Percentiles rank a stretch among this genome's conserved stretches.
Evolutionary conservation across 2,888 invertebrate species (phyloP).

Genomic region (Plebejus argus): DNA sequence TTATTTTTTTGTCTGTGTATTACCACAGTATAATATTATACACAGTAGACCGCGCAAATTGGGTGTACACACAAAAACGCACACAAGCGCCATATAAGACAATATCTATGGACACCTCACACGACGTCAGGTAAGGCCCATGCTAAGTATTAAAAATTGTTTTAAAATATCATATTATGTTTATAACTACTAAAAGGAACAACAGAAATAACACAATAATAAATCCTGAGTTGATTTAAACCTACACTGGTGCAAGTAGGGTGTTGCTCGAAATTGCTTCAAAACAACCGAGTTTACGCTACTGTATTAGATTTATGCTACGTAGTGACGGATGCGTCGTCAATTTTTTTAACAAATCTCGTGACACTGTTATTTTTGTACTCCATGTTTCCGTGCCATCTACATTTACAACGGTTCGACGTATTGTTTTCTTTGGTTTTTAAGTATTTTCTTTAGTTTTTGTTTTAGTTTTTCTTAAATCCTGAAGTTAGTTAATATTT

Average conservation of each 20-base stretch:
- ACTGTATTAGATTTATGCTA: background rate
- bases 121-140: no score
- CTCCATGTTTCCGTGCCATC: background rate
- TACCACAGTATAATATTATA: background rate
- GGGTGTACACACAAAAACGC: no score
- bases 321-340: background rate
- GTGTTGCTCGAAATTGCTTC: background rate
- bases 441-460: background rate
- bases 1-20: conserved; percentile 32
- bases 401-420: background rate
- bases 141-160: no score
- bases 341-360: conserved; percentile 26
- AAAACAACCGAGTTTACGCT: background rate
- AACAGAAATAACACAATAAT: no score
- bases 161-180: no score
- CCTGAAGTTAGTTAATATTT: background rate
- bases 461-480: background rate
- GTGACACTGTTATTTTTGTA: conserved; percentile 26
- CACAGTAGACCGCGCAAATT: background rate
- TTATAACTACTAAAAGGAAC: no score
- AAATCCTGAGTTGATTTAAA: no score
- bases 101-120: no score
- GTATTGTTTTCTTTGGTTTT: background rate
- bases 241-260: no score
- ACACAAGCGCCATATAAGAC: no score